These are phyloP conservation scores for Apocrypta bakeri DNA, from an alignment of 1,140 invertebrate genomes.

Conservation along the genomic window DNA sequence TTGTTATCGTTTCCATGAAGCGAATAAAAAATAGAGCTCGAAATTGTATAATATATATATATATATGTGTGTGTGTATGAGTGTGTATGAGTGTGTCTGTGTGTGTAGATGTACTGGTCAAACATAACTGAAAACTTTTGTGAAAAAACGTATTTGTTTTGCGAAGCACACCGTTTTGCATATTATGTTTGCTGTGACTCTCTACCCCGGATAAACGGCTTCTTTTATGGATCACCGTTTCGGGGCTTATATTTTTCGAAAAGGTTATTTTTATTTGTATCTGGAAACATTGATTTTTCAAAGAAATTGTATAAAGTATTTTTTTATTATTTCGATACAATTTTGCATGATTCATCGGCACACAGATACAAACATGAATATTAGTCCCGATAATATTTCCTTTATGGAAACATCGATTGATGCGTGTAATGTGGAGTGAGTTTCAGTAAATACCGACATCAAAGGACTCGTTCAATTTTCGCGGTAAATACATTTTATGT, in stretches of 20 bases:
- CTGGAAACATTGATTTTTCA: background rate
- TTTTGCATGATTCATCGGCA: background rate
- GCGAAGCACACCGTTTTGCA: background rate
- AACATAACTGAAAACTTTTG: background rate
- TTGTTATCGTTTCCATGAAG: background rate
- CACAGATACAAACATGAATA: background rate
- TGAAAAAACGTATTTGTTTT: background rate
- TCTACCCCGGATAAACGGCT: background rate
- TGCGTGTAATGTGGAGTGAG: background rate
- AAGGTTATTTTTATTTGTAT: background rate
- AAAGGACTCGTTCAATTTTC: background rate
- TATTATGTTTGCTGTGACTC: background rate
- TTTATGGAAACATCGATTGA: background rate
- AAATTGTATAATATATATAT: background rate
- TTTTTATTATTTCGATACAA: background rate
- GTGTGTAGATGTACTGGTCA: no score
- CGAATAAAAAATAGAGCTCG: background rate
- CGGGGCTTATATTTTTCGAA: background rate
- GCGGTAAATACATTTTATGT: no score
- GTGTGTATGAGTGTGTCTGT: no score
- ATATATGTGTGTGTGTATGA: no score
- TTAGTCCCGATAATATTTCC: background rate
- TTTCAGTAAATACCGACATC: background rate
- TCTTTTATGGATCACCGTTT: background rate
- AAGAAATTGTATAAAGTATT: background rate